phyloP scores from a whole-genome alignment of 1,140 invertebrate genomes.

The Batillaria attramentaria region DNA sequence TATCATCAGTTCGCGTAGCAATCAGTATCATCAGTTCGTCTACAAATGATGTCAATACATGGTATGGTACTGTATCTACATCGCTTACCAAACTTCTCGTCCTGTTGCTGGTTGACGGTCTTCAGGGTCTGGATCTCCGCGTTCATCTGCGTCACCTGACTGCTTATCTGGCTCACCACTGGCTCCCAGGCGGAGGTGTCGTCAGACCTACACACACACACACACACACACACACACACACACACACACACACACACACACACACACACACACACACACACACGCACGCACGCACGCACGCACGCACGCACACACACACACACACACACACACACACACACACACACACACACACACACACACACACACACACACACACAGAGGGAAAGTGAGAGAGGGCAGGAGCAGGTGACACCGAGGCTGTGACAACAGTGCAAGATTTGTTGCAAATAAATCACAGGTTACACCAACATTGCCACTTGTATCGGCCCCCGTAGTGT shows the following conservation, averaged over 20 bases:
- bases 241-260: background rate
- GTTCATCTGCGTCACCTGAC: background rate
- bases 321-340: background rate
- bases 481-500: too few species aligned
- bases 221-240: background rate
- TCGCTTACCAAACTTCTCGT: background rate
- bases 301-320: background rate
- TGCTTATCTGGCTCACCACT: background rate
- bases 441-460: too few species aligned
- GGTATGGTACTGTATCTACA: background rate
- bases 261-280: background rate
- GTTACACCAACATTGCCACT: too few species aligned
- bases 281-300: background rate
- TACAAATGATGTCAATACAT: background rate
- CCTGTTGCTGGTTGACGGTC: background rate
- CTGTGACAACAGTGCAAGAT: too few species aligned
- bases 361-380: background rate
- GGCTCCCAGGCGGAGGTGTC: background rate
- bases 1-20: too few species aligned
- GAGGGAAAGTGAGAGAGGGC: too few species aligned
- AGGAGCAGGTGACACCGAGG: too few species aligned
- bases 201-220: background rate
- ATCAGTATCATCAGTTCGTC: too few species aligned
- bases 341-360: background rate
- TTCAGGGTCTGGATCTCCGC: background rate